Conservation (phyloP, 2,888 invertebrate genomes). For the Sialis fuliginosa region DNA sequence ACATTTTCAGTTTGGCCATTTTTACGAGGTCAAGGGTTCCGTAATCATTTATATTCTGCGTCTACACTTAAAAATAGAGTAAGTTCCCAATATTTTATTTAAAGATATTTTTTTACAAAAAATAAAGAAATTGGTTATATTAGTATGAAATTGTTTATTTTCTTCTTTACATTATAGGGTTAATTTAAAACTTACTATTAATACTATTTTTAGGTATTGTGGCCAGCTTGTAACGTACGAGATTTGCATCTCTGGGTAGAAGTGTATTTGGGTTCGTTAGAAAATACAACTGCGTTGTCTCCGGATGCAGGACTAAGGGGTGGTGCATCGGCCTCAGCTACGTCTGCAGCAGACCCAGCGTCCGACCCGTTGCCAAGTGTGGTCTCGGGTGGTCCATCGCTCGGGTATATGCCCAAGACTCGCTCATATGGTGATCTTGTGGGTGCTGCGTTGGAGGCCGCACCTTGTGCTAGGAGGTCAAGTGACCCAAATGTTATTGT, state of each 20-base stretch:
- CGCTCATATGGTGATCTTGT: constrained; percentile 68
- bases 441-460: constrained; percentile 36
- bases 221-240: constrained; percentile 72
- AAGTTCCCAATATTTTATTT: neutral
- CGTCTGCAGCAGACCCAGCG: constrained; percentile 4
- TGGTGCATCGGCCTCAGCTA: neutral
- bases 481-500: constrained; percentile 72
- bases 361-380: neutral
- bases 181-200: neutral
- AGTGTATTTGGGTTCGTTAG: constrained; percentile 51
- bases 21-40: constrained; percentile 57
- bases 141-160: neutral
- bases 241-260: constrained; percentile 72
- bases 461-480: constrained; percentile 44
- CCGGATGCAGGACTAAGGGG: neutral
- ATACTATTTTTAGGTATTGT: constrained; percentile 47
- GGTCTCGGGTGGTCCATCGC: neutral
- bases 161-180: neutral
- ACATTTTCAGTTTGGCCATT: constrained; percentile 82
- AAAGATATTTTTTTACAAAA: neutral
- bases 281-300: constrained; percentile 8
- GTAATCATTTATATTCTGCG: constrained; percentile 67
- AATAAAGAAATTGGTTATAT: neutral
- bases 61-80: constrained; percentile 18
- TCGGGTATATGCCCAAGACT: constrained; percentile 52